phyloP scores from a whole-genome alignment of 2,888 invertebrate species.

The Zygaena filipendulae region DNA sequence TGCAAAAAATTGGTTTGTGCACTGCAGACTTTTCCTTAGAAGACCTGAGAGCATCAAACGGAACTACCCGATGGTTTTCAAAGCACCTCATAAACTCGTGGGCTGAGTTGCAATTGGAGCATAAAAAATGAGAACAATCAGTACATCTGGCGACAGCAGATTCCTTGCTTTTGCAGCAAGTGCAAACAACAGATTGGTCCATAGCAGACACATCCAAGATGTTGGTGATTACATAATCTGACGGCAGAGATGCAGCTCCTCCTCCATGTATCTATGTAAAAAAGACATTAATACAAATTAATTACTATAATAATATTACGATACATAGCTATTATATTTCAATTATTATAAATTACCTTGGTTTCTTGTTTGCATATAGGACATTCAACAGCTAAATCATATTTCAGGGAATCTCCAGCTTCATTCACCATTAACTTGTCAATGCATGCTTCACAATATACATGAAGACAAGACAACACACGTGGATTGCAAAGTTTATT shows the following conservation, averaged over 20 bases:
- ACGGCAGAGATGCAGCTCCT: constrained; percentile 82
- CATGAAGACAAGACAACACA: constrained; percentile 93
- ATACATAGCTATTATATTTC: too few species aligned
- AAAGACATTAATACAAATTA: too few species aligned
- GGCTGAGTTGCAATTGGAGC: constrained; percentile 93
- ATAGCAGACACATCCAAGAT: constrained; percentile 85
- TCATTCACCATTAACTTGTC: constrained; percentile 81
- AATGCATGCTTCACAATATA: constrained; percentile 93
- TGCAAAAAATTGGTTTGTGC: constrained; percentile 90
- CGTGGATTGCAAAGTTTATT: constrained; percentile 84
- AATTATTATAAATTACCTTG: too few species aligned
- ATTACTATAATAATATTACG: not conserved
- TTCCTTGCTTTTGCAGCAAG: constrained; percentile 96
- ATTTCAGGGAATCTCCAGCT: constrained; percentile 73
- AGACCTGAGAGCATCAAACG: constrained; percentile 85
- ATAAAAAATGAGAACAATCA: constrained; percentile 94
- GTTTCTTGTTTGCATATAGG: constrained; percentile 89
- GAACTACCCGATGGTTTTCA: constrained; percentile 92
- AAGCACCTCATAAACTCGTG: constrained; percentile 98
- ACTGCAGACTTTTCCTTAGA: constrained; percentile 84
- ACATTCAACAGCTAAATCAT: constrained; percentile 75
- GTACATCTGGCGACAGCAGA: constrained; percentile 93
- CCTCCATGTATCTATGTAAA: constrained; percentile 79
- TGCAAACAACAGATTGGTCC: constrained; percentile 82
- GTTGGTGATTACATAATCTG: constrained; percentile 89